A percentile compares a stretch with the other conserved stretches of the same genome.
Conservation (phyloP, 1,140 invertebrate genomes). For the Drosophila oshimai region DNA sequence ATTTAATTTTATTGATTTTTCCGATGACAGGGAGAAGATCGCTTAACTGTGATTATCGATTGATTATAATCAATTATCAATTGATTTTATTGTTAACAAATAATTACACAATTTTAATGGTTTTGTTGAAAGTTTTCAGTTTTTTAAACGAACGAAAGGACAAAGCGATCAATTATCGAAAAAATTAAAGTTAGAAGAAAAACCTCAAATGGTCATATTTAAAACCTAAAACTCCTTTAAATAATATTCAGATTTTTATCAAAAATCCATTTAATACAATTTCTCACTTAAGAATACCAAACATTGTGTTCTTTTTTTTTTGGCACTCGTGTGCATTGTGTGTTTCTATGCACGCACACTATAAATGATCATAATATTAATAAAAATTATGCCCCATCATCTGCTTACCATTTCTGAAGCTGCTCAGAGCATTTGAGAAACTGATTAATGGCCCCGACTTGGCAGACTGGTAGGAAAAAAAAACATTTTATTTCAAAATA, state of each 20-base stretch:
- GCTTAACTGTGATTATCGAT: constrained; percentile 9
- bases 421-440: constrained; percentile 30
- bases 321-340: neutral
- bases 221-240: no score
- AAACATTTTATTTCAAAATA: constrained; percentile 51
- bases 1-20: constrained; percentile 49
- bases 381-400: constrained; percentile 38
- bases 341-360: neutral
- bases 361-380: constrained; percentile 7
- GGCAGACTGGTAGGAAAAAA: constrained; percentile 20
- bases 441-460: constrained; percentile 37
- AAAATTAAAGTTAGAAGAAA: no score
- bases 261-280: neutral
- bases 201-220: no score
- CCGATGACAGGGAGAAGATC: neutral
- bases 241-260: no score
- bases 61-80: constrained; percentile 18
- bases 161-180: no score
- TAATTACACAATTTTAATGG: no score
- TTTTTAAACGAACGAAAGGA: no score
- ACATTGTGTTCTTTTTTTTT: neutral
- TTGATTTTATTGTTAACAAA: neutral
- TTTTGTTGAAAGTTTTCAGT: no score
- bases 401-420: constrained; percentile 13
- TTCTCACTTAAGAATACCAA: neutral